A percentile compares a stretch with the other conserved stretches of the same genome.
phyloP scores from a whole-genome alignment of 2,113 vertebrate species.

The Crotalus horridus region DNA sequence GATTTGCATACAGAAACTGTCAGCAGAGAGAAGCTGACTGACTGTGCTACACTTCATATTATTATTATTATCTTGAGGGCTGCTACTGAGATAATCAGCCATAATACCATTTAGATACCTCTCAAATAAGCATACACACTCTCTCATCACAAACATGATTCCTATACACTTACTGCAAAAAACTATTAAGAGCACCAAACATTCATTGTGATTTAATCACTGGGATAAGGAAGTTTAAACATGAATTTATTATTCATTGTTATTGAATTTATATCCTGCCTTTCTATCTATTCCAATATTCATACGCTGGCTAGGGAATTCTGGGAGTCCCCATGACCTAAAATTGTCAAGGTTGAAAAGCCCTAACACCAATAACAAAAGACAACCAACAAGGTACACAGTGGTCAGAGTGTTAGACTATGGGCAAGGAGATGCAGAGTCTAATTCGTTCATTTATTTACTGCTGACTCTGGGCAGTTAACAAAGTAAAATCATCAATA shows the following conservation, averaged over 20 bases:
- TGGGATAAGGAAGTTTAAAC: not conserved
- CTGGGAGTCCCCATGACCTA: not conserved
- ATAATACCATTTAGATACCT: not conserved
- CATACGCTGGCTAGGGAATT: not conserved
- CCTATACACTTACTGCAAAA: not conserved
- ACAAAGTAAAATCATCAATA: not conserved
- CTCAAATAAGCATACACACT: not conserved
- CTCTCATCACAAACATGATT: not conserved
- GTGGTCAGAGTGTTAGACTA: not conserved
- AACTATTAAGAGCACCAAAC: not conserved
- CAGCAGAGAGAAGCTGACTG: not conserved
- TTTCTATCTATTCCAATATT: not conserved
- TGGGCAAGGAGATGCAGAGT: not conserved
- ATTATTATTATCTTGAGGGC: not conserved
- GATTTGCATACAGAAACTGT: not conserved
- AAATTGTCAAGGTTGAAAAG: not conserved
- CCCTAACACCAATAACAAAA: not conserved
- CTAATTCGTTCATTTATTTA: not conserved
- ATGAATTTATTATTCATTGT: not conserved
- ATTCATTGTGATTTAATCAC: not conserved
- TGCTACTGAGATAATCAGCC: not conserved
- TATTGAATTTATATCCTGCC: not conserved
- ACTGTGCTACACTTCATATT: not conserved
- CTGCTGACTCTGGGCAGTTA: not conserved
- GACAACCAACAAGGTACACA: not conserved